phyloP scores from a whole-genome alignment of 2,113 vertebrate species.

The Heterocephalus glaber region DNA sequence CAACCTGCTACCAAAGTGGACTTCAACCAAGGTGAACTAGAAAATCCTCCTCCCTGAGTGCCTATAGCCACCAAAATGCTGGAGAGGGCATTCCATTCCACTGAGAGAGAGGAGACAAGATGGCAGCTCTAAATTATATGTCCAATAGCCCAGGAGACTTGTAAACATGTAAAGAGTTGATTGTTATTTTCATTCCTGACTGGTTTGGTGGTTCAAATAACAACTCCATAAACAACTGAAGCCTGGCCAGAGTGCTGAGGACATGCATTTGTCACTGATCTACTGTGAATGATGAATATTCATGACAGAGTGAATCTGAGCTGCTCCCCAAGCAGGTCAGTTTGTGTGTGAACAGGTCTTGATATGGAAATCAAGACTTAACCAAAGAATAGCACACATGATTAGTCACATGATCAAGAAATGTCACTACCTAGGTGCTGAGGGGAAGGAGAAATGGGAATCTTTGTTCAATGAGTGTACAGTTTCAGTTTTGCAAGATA shows the following conservation, averaged over 20 bases:
- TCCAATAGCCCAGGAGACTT: conserved; percentile 72
- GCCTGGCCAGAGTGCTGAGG: conserved; percentile 56
- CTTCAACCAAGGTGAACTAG: conserved; percentile 59
- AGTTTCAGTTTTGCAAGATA: conserved; percentile 42
- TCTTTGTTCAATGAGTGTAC: background rate
- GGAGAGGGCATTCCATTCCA: conserved; percentile 68
- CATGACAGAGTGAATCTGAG: conserved; percentile 29
- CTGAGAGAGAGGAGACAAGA: conserved; percentile 75
- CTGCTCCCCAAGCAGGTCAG: background rate
- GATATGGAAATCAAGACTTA: conserved; percentile 40
- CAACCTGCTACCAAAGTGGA: conserved; percentile 71
- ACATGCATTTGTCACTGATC: conserved; percentile 20
- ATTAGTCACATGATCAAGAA: background rate
- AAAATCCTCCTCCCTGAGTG: conserved; percentile 68
- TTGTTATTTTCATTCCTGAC: conserved; percentile 82
- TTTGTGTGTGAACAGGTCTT: conserved; percentile 8
- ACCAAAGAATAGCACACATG: conserved; percentile 24
- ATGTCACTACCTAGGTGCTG: background rate
- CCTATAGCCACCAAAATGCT: conserved; percentile 50
- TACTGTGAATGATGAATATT: background rate
- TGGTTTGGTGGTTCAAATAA: conserved; percentile 71
- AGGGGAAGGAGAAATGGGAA: background rate
- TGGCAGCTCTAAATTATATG: conserved; percentile 78
- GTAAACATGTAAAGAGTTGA: conserved; percentile 75
- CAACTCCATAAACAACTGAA: conserved; percentile 62